Conservation (phyloP, 2,888 invertebrate species). For the Tetheella fluctuosa region DNA sequence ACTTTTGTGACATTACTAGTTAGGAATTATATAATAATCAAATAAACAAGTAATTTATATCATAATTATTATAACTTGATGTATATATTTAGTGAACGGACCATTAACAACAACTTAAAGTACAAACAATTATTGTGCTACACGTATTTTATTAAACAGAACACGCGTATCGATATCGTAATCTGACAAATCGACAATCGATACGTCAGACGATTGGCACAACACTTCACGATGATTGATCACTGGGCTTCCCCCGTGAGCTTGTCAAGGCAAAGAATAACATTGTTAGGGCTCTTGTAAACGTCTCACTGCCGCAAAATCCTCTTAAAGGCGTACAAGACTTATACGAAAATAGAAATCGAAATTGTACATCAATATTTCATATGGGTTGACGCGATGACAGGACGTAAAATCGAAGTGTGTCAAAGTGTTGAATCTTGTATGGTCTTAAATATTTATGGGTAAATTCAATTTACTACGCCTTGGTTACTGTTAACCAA, state of each 20-base stretch:
- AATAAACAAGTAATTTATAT: neutral
- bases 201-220: conserved; percentile 44
- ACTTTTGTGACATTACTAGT: too few species aligned
- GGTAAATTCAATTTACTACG: neutral
- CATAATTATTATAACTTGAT: too few species aligned
- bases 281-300: conserved; percentile 79
- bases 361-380: conserved; percentile 16
- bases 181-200: conserved; percentile 50
- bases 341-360: conserved; percentile 23
- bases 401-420: conserved; percentile 4
- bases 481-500: neutral
- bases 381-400: neutral
- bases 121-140: neutral
- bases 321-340: conserved; percentile 62
- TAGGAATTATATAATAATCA: too few species aligned
- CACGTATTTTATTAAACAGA: neutral
- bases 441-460: too few species aligned
- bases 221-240: conserved; percentile 76
- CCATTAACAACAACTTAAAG: neutral
- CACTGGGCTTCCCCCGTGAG: conserved; percentile 62
- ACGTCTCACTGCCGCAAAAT: conserved; percentile 72
- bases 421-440: neutral
- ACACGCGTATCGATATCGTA: conserved; percentile 40
- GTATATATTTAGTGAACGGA: too few species aligned
- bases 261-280: conserved; percentile 80